These are phyloP conservation scores for Hiodon tergisus DNA, from an alignment of 2,113 vertebrate species.

Conservation along the genomic window DNA sequence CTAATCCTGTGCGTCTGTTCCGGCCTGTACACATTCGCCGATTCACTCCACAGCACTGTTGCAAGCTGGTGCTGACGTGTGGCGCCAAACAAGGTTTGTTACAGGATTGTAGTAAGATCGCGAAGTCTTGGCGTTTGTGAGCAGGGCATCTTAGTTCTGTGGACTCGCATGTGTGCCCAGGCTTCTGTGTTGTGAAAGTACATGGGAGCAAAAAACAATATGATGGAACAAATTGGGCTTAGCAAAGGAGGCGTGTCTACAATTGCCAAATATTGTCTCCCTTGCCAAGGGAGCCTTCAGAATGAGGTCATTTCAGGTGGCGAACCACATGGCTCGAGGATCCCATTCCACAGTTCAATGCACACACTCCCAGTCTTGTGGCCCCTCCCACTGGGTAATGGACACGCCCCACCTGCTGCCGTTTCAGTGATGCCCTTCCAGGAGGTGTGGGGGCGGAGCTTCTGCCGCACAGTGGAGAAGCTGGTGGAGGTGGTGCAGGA, in stretches of 20 bases:
- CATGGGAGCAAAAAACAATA: background rate
- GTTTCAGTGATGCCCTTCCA: slow-evolving; percentile 77
- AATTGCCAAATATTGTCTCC: background rate
- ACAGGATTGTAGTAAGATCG: too few relatives aligned
- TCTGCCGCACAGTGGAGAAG: slow-evolving; percentile 83
- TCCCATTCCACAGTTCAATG: background rate
- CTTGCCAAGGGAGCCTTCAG: background rate
- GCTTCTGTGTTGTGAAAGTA: background rate
- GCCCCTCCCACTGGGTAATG: background rate
- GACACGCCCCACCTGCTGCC: background rate
- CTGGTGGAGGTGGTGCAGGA: slow-evolving; percentile 79
- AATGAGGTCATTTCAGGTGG: background rate
- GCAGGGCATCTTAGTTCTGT: too few relatives aligned
- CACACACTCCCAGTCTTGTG: too few relatives aligned
- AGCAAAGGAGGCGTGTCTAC: slow-evolving; percentile 3
- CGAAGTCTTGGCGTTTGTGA: too few relatives aligned
- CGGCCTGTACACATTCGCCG: too few relatives aligned
- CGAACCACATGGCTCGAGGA: slow-evolving; percentile 2
- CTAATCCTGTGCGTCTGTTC: background rate
- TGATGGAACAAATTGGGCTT: background rate
- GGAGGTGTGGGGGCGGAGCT: slow-evolving; percentile 88
- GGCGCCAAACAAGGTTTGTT: too few relatives aligned
- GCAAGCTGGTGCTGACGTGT: too few relatives aligned
- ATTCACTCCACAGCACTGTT: too few relatives aligned
- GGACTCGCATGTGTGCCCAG: too few relatives aligned